These are phyloP conservation scores for Enteromius afrohamiltoni DNA, from an alignment of 2,797 vertebrate genomes.

Conservation along the genomic window DNA sequence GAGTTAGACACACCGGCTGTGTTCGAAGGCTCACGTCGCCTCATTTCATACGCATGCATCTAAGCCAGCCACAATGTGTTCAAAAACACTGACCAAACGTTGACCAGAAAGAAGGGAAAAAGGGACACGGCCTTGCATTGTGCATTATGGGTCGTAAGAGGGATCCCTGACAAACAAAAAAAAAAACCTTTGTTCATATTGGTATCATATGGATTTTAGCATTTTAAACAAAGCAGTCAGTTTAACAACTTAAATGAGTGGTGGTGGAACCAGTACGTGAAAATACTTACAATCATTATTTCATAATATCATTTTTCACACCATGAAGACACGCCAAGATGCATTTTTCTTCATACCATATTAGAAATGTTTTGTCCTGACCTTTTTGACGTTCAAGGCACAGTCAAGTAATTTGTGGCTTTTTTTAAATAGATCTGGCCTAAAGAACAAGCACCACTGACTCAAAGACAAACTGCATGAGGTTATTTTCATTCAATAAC, in stretches of 20 bases:
- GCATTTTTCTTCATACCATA: not conserved
- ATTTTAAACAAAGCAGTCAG: not conserved
- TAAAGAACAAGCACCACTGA: not conserved
- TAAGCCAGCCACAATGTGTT: not conserved
- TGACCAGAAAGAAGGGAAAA: not conserved
- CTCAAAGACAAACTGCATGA: not conserved
- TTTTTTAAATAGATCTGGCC: not conserved
- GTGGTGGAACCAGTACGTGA: not conserved
- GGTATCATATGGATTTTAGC: not conserved
- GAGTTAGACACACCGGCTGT: slow-evolving; percentile 66
- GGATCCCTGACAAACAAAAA: not conserved
- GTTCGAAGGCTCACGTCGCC: not conserved
- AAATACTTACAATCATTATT: not conserved
- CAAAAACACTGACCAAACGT: not conserved
- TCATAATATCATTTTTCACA: not conserved
- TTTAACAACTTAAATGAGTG: not conserved
- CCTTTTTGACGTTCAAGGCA: not conserved
- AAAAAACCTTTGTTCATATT: no score
- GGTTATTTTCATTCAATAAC: not conserved
- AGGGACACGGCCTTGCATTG: not conserved
- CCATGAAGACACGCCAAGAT: not conserved
- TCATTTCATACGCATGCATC: not conserved
- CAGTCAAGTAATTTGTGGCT: not conserved
- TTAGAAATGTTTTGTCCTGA: not conserved
- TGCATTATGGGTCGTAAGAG: not conserved